Percentiles rank a stretch among this genome's conserved stretches.
Conservation (phyloP, 2,888 invertebrate species). For the Teleogryllus oceanicus region DNA sequence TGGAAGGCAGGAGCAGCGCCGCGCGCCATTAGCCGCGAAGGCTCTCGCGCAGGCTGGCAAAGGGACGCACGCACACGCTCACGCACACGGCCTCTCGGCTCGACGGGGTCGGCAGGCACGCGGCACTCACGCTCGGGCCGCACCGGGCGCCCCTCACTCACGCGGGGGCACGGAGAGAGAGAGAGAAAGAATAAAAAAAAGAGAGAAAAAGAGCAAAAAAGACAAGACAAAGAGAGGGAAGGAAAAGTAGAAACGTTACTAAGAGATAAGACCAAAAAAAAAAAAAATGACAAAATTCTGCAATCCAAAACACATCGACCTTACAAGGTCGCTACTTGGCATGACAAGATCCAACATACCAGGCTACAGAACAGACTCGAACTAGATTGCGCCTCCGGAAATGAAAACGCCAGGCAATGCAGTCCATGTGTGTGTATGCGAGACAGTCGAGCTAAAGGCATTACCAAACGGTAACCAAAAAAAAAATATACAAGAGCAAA, state of each 20-base stretch:
- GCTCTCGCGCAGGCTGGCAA: neutral
- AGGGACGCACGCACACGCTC: no score
- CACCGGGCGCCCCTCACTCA: neutral
- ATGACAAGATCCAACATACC: neutral
- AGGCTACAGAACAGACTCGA: neutral
- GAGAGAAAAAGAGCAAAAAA: constrained; percentile 47
- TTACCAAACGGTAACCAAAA: neutral
- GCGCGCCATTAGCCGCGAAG: neutral
- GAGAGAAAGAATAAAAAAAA: neutral
- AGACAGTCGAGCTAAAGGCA: neutral
- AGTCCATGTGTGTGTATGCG: neutral
- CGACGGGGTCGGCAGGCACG: neutral
- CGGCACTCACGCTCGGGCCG: no score
- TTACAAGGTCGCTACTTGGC: neutral
- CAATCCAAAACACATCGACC: neutral
- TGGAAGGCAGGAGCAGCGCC: constrained; percentile 47
- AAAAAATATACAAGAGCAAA: neutral
- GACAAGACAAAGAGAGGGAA: constrained; percentile 47
- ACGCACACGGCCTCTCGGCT: neutral
- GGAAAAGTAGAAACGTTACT: neutral
- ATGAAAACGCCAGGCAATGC: constrained; percentile 18
- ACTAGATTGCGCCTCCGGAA: neutral
- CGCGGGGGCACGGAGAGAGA: neutral
- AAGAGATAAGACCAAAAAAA: neutral
- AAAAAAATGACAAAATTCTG: neutral